Evolutionary conservation across 1,140 invertebrate species (phyloP).

Genomic region (Lineus longissimus): DNA sequence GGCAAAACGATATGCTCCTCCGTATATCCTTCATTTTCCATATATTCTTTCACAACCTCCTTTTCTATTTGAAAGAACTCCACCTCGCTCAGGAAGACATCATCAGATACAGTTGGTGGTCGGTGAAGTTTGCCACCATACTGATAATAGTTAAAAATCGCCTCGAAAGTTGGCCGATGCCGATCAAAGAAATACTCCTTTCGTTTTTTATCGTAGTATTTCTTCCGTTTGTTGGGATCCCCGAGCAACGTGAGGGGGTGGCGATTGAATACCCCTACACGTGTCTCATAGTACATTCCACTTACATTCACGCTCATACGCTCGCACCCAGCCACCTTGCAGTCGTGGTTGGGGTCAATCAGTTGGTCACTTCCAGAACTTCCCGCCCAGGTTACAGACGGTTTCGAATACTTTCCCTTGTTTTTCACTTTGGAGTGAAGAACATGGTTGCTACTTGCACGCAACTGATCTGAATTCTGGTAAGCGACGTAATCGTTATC

Average conservation of each 20-base stretch:
- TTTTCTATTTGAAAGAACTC: constrained; percentile 52
- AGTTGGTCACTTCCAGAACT: background rate
- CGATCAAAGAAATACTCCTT: constrained; percentile 55
- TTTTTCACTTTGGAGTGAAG: background rate
- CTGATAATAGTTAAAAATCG: constrained; percentile 52
- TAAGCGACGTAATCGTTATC: background rate
- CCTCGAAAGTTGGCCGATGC: constrained; percentile 53
- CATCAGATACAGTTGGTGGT: constrained; percentile 48
- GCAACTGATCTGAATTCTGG: background rate
- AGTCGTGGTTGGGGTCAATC: constrained; percentile 24
- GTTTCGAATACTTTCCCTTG: background rate
- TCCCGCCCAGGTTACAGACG: constrained; percentile 5
- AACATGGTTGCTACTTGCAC: background rate
- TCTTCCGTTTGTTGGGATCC: constrained; percentile 53
- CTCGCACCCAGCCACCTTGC: constrained; percentile 41
- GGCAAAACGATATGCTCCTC: constrained; percentile 41
- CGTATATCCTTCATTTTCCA: constrained; percentile 49
- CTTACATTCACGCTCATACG: constrained; percentile 93
- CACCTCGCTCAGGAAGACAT: constrained; percentile 50
- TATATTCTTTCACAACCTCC: constrained; percentile 48
- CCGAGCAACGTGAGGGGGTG: constrained; percentile 97
- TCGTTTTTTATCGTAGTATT: constrained; percentile 46
- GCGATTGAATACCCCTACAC: constrained; percentile 92
- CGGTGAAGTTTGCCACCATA: constrained; percentile 46
- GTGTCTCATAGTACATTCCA: constrained; percentile 96